Evolutionary conservation across 1,140 invertebrate genomes (phyloP), one percentile per base, ranked within the genome.

Genomic region (Bombus pyrosoma): DNA sequence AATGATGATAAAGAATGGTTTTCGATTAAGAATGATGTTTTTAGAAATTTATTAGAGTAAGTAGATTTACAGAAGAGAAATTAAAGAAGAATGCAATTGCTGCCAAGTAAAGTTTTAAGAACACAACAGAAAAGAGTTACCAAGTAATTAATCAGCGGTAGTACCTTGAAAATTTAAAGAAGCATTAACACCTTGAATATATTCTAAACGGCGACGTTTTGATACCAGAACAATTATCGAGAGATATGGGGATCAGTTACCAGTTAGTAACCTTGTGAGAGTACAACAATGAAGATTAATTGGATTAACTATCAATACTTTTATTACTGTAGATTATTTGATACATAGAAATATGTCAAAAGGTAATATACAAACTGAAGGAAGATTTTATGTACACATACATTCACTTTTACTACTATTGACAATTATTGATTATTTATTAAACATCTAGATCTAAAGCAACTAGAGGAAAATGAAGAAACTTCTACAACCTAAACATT

Each of bases 111-210:
- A 32, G 8, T 47, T 47, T 43, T 32, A 9, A 32, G 22, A 47
- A n/a, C 18, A 32, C 41, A 32, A 9, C 9, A 15, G 69, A 28
- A 1, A 15, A 53, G 25, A n/a, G n/a, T 37, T 43, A 47, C 28
- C 25, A 62, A 28, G 37, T 6, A 39, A 18, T 39, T 62, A 41
- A 39, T 37, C 8, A 32, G n/a, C 0, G 12, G 5, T 6, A 9
- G 10, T 37, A 69, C 34, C 66, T 80, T 80, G 78, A 28, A 37
- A 39, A 43, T 66, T 53, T n/a, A 25, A 80, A n/a, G 34, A 32
- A 32, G 32, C 41, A 13, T 25, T 28, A 53, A 47, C 57, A 10
- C 25, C 32, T 80, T 34, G 43, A 80, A 80, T 47, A n/a, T 53
- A 80, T 37, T 69, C 62, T 62, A 47, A 68, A 43, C 25, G n/a